A percentile compares a stretch with the other conserved stretches of the same genome.
phyloP scores from a whole-genome alignment of 2,113 vertebrate species.

The Ondatra zibethicus region DNA sequence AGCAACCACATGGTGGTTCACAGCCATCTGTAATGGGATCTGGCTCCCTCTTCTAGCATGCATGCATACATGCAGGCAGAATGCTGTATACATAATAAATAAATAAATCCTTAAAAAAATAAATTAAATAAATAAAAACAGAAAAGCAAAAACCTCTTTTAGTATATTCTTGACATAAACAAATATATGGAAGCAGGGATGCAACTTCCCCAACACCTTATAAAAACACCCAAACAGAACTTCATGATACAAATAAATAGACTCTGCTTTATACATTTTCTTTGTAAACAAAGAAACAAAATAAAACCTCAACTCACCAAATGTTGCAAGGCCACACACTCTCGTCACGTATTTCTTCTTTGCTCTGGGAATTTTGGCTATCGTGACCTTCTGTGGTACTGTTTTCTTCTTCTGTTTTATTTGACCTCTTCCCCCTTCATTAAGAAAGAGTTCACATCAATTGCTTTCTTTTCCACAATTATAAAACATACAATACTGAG shows the following conservation, averaged over 20 bases:
- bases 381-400: constrained; percentile 96
- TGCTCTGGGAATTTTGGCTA: constrained; percentile 99
- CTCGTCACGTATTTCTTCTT: constrained; percentile 99
- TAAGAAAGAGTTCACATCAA: constrained; percentile 57
- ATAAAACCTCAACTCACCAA: constrained; percentile 89
- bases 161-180: not conserved
- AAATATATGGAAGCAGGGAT: not conserved
- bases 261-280: not conserved
- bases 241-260: not conserved
- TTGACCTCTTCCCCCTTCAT: constrained; percentile 95
- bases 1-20: no score
- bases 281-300: not conserved
- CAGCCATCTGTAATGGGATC: no score
- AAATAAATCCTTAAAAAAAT: no score
- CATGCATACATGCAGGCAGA: no score
- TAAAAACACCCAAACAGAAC: not conserved
- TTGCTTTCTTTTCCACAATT: not conserved
- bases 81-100: no score
- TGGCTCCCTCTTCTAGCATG: no score
- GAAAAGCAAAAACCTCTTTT: not conserved
- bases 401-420: constrained; percentile 99
- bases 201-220: not conserved
- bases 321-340: constrained; percentile 97
- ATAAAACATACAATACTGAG: not conserved
- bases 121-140: not conserved